A percentile compares a stretch with the other conserved stretches of the same genome.
Evolutionary conservation across 2,888 invertebrate genomes (phyloP).

Genomic region (Spisula subtruncata): DNA sequence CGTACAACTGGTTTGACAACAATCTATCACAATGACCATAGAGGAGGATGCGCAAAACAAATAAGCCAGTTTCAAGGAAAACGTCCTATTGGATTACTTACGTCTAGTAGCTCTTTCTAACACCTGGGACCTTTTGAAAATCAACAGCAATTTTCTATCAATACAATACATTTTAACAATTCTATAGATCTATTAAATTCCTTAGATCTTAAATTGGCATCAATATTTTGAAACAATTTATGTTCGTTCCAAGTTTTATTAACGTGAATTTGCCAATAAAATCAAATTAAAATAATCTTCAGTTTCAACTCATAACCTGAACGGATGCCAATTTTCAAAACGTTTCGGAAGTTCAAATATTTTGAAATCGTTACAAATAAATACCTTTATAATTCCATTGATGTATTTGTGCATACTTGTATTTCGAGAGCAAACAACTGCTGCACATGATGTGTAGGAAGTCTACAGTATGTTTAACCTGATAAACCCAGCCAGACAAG

Average conservation of each 20-base stretch:
- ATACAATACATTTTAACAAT: too few species aligned
- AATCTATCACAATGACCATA: too few species aligned
- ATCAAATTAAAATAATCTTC: slow-evolving; percentile 12
- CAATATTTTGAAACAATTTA: background rate
- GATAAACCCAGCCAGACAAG: background rate
- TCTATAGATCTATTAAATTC: background rate
- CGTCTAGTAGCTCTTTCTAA: too few species aligned
- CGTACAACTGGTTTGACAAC: too few species aligned
- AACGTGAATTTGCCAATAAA: background rate
- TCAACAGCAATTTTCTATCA: too few species aligned
- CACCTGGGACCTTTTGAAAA: too few species aligned
- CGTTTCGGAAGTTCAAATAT: background rate
- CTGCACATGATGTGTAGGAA: background rate
- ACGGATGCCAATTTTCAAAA: slow-evolving; percentile 6
- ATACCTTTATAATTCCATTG: background rate
- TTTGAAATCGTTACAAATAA: background rate
- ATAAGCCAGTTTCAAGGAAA: too few species aligned
- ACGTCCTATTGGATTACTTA: too few species aligned
- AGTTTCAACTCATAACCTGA: background rate
- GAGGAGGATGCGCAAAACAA: too few species aligned
- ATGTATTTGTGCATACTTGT: background rate
- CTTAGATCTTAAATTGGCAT: background rate
- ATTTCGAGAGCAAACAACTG: background rate
- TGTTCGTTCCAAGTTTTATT: background rate
- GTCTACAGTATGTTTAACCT: background rate